Base-by-base conservation (phyloP, 2,888 invertebrate genomes). In the Meteorus colon region DNA sequence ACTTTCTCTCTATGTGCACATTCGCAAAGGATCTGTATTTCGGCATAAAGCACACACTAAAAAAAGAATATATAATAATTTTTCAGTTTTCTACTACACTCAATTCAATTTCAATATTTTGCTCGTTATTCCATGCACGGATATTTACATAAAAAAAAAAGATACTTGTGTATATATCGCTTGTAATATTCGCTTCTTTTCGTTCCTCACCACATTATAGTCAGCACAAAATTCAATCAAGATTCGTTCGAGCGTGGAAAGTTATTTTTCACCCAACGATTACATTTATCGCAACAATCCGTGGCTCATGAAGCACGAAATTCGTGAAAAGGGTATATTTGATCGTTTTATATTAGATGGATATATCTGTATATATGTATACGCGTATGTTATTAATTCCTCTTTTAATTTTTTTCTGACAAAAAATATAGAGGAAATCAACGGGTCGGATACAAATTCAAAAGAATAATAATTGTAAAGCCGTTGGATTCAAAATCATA, bases 201-300 rank as follows among this genome's bases (percentile, higher is more conserved):
- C 63, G 41, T 34, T 65, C 65, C 37, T 65, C 37, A 16, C 65
- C 37, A 34, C 37, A 41, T 65, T 65, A 65, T 24, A 34, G 65
- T 65, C 37, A 65, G 34, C 37, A 65, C 24, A 55, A 55, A 34
- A 65, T 65, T 65, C 65, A 16, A 65, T 65, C 62, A 31, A 62
- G 62, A 29, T 62, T 31, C 31, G n/a, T 31, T 62, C 62, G 29
- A 62, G 16, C 41, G 65, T 65, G 65, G 37, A 24, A 34, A 65
- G 19, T 65, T 65, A 19, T 65, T 65, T 65, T 41, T 55, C 55
- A 55, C 55, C 55, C 37, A 41, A 16, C 19, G 31, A 29, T 34
- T 65, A 65, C 31, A 65, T 37, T 34, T 37, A 65, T 37, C 12
- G 27, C 62, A 31, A 62, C 62, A 62, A 62, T 62, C 14, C 62